Percentiles rank a stretch among this genome's conserved stretches.
These are phyloP conservation scores for Sycophaga agraensis DNA, from an alignment of 1,140 invertebrate species.

Conservation along the genomic window DNA sequence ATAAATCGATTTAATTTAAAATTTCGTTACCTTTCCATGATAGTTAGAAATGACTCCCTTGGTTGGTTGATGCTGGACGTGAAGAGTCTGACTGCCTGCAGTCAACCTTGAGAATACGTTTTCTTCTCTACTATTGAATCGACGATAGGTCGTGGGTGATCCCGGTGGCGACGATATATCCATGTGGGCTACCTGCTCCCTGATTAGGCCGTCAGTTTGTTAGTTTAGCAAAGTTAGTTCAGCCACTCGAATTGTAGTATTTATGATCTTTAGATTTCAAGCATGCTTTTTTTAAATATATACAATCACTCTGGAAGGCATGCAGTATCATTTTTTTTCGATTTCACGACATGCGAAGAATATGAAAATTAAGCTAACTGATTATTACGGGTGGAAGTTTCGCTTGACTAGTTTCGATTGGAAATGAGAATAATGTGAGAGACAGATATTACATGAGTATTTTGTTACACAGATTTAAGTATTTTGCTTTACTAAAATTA, in stretches of 20 bases:
- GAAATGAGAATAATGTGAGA: constrained; percentile 1
- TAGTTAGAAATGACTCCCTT: constrained; percentile 69
- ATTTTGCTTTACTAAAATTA: constrained; percentile 3
- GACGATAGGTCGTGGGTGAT: constrained; percentile 67
- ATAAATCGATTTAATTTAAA: too few species aligned
- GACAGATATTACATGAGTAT: neutral
- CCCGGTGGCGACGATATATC: constrained; percentile 63
- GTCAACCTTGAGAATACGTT: constrained; percentile 82
- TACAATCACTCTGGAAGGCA: neutral
- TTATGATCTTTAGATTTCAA: too few species aligned
- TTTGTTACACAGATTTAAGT: constrained; percentile 11
- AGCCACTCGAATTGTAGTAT: neutral
- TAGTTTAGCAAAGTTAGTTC: constrained; percentile 46
- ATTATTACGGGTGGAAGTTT: neutral
- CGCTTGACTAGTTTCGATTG: neutral
- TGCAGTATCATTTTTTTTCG: neutral
- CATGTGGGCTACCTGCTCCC: constrained; percentile 61
- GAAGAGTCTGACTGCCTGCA: constrained; percentile 58
- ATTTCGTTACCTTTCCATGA: constrained; percentile 62
- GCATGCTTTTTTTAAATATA: neutral
- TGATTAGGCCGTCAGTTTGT: constrained; percentile 49
- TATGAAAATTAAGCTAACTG: neutral
- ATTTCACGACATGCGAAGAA: constrained; percentile 1
- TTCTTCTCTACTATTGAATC: constrained; percentile 68
- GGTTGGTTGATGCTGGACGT: constrained; percentile 59